Evolutionary conservation across 2,113 vertebrate genomes (phyloP), one percentile per base, ranked within the genome.

Genomic region (Micronycteris hirsuta): DNA sequence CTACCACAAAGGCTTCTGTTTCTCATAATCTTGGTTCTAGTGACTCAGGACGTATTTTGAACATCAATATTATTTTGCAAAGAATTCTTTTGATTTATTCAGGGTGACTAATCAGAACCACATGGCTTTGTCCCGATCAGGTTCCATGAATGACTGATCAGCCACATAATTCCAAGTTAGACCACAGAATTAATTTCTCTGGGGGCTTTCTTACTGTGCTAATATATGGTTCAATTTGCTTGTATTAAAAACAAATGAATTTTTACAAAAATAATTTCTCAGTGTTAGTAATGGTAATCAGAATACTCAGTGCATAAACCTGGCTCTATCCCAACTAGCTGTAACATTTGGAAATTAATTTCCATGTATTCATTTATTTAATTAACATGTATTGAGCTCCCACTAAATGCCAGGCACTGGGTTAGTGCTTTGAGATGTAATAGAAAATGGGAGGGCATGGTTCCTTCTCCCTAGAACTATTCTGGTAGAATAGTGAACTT

Each of bases 21-120:
- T 43, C 58, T 11, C 73, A 43, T 89, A 70, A 63, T 61, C 43
- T 49, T 95, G 41, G 11, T 31, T 84, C 13, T 93, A 28, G 58
- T 83, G 68, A 81, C 15, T 56, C 19, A 17, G 88, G 58, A 74
- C 14, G 31, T 45, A 47, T 70, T 89, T 92, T 74, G 26, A 93
- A 87, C 19, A 89, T 22, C 41, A 77, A 19, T 10, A 58, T 83
- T 91, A 61, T 93, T 73, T 87, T 87, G 43, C 31, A 77, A 80
- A 87, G n/a, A 65, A 92, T 82, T 80, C 8, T 58, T 95, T 93
- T 87, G 74, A 89, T 80, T 78, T 86, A 17, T 43, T 93, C 22
- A 67, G 24, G 84, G 22, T 61, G 47, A 80, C 54, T 94, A 77
- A 84, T 93, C 65, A 84, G 58, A 91, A 80, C 31, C 80, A 92